Percentiles rank a stretch among this genome's conserved stretches.
phyloP scores from a whole-genome alignment of 2,888 invertebrate species.

The Blomia tropicalis region DNA sequence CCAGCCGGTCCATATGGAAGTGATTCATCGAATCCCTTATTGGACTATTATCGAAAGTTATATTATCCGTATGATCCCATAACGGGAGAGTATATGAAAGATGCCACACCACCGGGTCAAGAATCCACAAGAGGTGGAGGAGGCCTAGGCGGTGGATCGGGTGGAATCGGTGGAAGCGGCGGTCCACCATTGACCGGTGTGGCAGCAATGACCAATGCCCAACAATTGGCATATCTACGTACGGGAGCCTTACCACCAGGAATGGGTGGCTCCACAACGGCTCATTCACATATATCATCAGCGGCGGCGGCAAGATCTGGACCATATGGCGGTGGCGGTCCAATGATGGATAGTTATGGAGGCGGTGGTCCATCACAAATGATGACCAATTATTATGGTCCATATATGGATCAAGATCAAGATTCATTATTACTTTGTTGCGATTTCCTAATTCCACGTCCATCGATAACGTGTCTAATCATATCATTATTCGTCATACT shows the following conservation, averaged over 20 bases:
- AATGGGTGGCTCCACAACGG: background rate
- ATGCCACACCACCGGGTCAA: slow-evolving; percentile 1
- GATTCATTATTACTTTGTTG: slow-evolving; percentile 19
- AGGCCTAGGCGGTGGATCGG: background rate
- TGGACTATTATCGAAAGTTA: slow-evolving; percentile 20
- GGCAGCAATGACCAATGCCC: background rate
- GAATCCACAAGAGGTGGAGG: background rate
- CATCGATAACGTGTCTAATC: slow-evolving; percentile 17
- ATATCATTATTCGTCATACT: slow-evolving; percentile 12
- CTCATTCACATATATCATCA: background rate
- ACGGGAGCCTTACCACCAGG: background rate
- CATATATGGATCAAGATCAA: background rate
- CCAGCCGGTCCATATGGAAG: slow-evolving; percentile 4
- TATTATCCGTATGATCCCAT: slow-evolving; percentile 24
- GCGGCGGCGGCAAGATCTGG: background rate
- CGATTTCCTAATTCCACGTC: slow-evolving; percentile 4
- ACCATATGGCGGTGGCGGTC: background rate
- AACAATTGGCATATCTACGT: background rate
- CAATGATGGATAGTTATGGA: background rate
- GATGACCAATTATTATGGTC: slow-evolving; percentile 2
- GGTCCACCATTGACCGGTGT: background rate
- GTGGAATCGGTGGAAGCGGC: background rate
- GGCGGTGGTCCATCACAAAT: background rate
- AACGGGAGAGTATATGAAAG: slow-evolving; percentile 23
- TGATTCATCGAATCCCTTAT: slow-evolving; percentile 7